phyloP scores from a whole-genome alignment of 2,113 vertebrate species.

The Prunella himalayana region DNA sequence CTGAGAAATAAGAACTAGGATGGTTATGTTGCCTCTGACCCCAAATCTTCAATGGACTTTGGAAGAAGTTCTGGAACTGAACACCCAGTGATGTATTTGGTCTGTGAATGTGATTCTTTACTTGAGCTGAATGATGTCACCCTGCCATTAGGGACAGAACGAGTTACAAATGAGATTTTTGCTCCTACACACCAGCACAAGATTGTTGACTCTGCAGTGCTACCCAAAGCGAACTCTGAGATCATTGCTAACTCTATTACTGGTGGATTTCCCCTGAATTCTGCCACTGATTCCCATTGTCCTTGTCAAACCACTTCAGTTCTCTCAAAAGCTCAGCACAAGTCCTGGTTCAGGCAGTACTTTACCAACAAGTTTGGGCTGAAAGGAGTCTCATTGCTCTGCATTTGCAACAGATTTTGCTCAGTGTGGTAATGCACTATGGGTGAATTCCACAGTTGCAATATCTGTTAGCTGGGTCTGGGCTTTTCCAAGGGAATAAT shows the following conservation, averaged over 20 bases:
- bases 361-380: background rate
- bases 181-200: background rate
- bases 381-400: background rate
- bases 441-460: background rate
- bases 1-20: background rate
- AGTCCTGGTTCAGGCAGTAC: background rate
- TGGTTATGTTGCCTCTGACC: background rate
- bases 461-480: background rate
- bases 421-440: background rate
- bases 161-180: background rate
- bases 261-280: background rate
- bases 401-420: background rate
- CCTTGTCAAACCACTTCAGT: background rate
- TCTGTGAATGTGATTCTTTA: background rate
- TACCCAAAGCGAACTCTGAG: background rate
- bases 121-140: background rate
- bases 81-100: background rate
- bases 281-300: background rate
- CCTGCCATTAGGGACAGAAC: background rate
- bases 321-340: background rate
- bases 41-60: background rate
- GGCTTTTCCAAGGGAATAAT: background rate
- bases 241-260: accelerated
- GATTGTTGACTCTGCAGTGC: background rate
- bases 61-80: background rate